Percentiles rank a stretch among this genome's conserved stretches.
Evolutionary conservation across 2,888 invertebrate species (phyloP).

Genomic region (Trilocha varians): DNA sequence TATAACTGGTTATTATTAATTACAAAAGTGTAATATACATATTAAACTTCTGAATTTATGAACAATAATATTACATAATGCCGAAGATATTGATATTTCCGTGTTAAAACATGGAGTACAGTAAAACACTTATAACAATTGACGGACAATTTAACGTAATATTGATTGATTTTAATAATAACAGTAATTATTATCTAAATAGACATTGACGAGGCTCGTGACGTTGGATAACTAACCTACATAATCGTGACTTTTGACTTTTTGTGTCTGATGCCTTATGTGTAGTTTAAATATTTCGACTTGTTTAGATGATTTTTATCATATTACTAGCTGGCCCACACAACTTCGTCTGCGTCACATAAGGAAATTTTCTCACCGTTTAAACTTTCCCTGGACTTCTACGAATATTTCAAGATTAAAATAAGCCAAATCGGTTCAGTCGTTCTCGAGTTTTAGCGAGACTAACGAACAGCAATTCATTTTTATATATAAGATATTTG

Average conservation of each 20-base stretch:
- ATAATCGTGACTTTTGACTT: neutral
- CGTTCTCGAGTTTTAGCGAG: too few relatives aligned
- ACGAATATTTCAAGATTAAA: too few relatives aligned
- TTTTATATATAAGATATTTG: too few relatives aligned
- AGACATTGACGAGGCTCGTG: too few relatives aligned
- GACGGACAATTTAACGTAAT: neutral
- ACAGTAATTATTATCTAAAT: neutral
- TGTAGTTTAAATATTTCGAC: neutral
- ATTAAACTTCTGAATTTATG: neutral
- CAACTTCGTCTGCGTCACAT: too few relatives aligned
- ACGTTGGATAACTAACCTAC: neutral
- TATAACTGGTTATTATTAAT: neutral
- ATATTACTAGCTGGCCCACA: too few relatives aligned
- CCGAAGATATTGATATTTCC: neutral
- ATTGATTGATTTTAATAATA: neutral
- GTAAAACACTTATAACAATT: neutral
- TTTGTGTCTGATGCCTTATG: neutral
- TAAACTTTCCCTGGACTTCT: too few relatives aligned
- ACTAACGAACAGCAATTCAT: too few relatives aligned
- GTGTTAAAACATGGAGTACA: neutral
- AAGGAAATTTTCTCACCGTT: too few relatives aligned
- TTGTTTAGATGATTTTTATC: too few relatives aligned
- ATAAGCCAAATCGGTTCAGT: too few relatives aligned
- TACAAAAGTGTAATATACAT: neutral
- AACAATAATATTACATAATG: neutral